Evolutionary conservation across 1,140 invertebrate species (phyloP).

Genomic region (Dreissena rostriformis): DNA sequence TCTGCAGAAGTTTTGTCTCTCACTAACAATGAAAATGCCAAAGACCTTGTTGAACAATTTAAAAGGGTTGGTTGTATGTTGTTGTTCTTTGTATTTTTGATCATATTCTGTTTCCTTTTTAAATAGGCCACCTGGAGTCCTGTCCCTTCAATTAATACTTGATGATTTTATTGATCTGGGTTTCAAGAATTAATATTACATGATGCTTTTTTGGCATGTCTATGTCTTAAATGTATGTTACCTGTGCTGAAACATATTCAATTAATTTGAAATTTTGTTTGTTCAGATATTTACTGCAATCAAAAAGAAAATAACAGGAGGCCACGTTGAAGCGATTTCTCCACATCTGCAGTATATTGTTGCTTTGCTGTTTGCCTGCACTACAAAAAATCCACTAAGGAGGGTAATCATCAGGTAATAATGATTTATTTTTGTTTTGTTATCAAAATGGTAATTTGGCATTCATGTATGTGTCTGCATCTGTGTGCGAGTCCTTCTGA

Average conservation of each 20-base stretch:
- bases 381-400: conserved; percentile 42
- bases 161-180: no score
- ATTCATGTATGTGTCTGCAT: no score
- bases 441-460: no score
- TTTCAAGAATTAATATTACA: no score
- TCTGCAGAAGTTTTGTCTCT: neutral
- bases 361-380: conserved; percentile 20
- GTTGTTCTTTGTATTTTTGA: neutral
- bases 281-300: neutral
- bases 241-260: no score
- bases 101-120: neutral
- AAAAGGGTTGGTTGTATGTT: neutral
- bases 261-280: neutral
- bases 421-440: no score
- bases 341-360: conserved; percentile 17
- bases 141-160: neutral
- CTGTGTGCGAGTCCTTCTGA: no score
- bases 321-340: neutral
- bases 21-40: neutral
- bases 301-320: neutral
- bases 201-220: neutral
- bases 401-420: conserved; percentile 48
- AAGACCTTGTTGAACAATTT: neutral
- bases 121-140: neutral
- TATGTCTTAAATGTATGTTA: neutral